Percentiles rank a stretch among this genome's conserved stretches.
These are phyloP conservation scores for Caenorhabditis sp. DNA, from an alignment of 2,888 invertebrate genomes.

Conservation along the genomic window DNA sequence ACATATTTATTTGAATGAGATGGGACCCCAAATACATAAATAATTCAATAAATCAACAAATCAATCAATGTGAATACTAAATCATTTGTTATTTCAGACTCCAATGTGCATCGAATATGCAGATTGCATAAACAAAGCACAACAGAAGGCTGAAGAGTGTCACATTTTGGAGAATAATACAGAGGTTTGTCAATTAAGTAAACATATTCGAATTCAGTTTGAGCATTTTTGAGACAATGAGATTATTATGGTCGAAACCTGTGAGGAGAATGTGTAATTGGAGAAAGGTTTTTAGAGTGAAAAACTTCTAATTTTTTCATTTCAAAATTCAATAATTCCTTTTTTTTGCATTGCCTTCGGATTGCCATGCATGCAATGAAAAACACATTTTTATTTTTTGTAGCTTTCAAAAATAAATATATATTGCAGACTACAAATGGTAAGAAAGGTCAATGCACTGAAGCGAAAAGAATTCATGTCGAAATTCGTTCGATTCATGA, in stretches of 20 bases:
- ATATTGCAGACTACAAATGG: slow-evolving; percentile 37
- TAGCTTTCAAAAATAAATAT: background rate
- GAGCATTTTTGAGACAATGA: slow-evolving; percentile 18
- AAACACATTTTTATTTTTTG: too few species aligned
- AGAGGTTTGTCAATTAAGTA: slow-evolving; percentile 18
- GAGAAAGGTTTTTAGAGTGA: background rate
- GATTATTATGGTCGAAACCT: slow-evolving; percentile 34
- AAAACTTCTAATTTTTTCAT: background rate
- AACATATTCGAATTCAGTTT: too few species aligned
- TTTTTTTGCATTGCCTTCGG: slow-evolving; percentile 19
- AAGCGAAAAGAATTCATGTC: slow-evolving; percentile 36
- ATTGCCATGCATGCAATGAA: background rate
- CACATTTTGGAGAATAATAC: slow-evolving; percentile 41
- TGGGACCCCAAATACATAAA: background rate
- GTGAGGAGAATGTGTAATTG: slow-evolving; percentile 31
- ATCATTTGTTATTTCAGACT: slow-evolving; percentile 23
- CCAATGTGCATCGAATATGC: slow-evolving; percentile 46
- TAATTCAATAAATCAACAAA: background rate
- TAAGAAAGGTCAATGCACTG: slow-evolving; percentile 39
- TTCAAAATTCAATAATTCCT: background rate
- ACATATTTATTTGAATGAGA: background rate
- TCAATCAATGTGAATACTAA: slow-evolving; percentile 13
- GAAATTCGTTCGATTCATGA: slow-evolving; percentile 41
- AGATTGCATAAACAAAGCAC: slow-evolving; percentile 41
- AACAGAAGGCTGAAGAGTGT: slow-evolving; percentile 42